A percentile compares a stretch with the other conserved stretches of the same genome.
Evolutionary conservation across 35 echinoderm and acorn worm genomes (phyloP).

Genomic region (Lytechinus pictus): DNA sequence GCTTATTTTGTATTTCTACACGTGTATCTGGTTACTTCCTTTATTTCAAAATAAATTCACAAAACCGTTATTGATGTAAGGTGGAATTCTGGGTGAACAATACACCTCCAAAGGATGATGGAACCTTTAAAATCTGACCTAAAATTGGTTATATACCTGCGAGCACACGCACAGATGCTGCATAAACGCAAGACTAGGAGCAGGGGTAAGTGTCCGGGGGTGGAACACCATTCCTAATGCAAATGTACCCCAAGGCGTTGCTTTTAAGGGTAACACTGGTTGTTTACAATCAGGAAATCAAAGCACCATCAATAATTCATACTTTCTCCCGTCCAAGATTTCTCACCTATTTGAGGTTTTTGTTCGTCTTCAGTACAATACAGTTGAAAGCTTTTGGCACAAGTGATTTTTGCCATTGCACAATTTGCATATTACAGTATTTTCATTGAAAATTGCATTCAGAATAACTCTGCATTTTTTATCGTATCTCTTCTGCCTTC

Average conservation of each 20-base stretch:
- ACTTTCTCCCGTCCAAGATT: too few relatives aligned
- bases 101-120: not conserved
- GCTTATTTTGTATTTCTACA: not conserved
- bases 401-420: not conserved
- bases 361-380: not conserved
- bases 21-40: not conserved
- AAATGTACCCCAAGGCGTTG: not conserved
- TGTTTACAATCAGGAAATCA: not conserved
- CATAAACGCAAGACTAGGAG: not conserved
- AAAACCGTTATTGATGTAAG: not conserved
- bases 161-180: not conserved
- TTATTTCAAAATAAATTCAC: not conserved
- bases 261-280: not conserved
- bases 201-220: not conserved
- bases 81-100: not conserved
- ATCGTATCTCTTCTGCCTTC: too few relatives aligned
- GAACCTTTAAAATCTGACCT: not conserved
- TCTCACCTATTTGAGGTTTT: not conserved
- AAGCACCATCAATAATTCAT: not conserved
- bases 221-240: not conserved
- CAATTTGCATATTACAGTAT: not conserved
- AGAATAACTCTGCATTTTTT: too few relatives aligned
- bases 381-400: not conserved
- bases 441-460: too few relatives aligned
- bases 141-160: not conserved